A percentile compares a stretch with the other conserved stretches of the same genome.
Evolutionary conservation across 2,888 invertebrate species (phyloP).

Genomic region (Scaptomyza reducta): DNA sequence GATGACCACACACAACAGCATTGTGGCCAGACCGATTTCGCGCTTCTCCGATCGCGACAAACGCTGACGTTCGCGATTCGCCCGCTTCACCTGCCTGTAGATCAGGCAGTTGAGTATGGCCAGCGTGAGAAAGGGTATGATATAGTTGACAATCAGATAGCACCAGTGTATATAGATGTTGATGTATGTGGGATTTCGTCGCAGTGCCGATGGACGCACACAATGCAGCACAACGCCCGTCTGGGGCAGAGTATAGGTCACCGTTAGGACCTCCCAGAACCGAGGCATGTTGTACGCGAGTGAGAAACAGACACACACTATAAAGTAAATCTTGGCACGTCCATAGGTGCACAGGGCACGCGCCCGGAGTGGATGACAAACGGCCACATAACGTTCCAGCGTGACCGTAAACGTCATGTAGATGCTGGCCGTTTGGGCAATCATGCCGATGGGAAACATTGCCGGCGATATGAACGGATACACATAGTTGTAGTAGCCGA

Average conservation of each 20-base stretch:
- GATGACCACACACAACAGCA: constrained; percentile 96
- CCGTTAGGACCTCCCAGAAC: constrained; percentile 88
- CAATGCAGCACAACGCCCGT: constrained; percentile 88
- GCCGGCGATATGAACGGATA: constrained; percentile 92
- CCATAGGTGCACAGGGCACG: constrained; percentile 95
- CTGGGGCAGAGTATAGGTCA: constrained; percentile 80
- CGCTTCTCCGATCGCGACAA: constrained; percentile 95
- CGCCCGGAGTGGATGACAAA: constrained; percentile 94
- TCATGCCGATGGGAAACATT: constrained; percentile 93
- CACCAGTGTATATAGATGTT: constrained; percentile 96
- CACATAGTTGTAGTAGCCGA: constrained; percentile 91
- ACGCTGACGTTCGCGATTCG: constrained; percentile 94
- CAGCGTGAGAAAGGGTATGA: constrained; percentile 94
- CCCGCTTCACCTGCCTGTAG: constrained; percentile 94
- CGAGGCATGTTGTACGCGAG: constrained; percentile 93
- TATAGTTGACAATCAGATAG: constrained; percentile 96
- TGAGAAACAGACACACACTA: constrained; percentile 91
- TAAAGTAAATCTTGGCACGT: constrained; percentile 92
- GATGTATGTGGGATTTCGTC: constrained; percentile 90
- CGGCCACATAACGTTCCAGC: constrained; percentile 96
- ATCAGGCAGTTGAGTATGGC: constrained; percentile 96
- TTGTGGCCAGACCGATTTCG: constrained; percentile 97
- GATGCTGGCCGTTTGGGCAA: constrained; percentile 96
- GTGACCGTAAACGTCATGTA: constrained; percentile 96
- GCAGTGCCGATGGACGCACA: constrained; percentile 88